A percentile compares a stretch with the other conserved stretches of the same genome.
These are phyloP conservation scores for Amphibalanus amphitrite DNA, from an alignment of 1,140 invertebrate species.

Conservation along the genomic window DNA sequence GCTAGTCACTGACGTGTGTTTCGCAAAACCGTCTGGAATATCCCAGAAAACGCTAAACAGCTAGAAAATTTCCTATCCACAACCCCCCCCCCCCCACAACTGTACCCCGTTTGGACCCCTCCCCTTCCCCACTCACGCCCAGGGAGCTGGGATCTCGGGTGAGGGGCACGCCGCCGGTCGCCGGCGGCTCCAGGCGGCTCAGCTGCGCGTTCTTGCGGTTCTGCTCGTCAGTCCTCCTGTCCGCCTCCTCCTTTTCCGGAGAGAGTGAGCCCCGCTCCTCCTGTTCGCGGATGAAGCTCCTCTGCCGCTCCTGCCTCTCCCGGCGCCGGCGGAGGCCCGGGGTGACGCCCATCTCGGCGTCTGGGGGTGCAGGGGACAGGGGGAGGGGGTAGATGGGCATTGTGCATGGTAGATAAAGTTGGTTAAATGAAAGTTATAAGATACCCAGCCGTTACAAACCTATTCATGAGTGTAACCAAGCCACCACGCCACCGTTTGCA, in stretches of 20 bases:
- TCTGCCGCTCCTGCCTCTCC: constrained; percentile 58
- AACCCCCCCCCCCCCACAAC: no score
- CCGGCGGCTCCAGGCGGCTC: neutral
- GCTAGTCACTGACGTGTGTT: no score
- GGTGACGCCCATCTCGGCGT: constrained; percentile 46
- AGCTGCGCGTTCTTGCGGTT: neutral
- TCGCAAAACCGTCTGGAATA: no score
- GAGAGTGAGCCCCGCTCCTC: constrained; percentile 23
- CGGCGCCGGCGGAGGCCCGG: constrained; percentile 49
- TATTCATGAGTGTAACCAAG: no score
- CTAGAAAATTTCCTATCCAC: no score
- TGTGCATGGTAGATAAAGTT: no score
- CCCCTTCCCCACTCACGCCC: neutral
- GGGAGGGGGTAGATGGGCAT: no score
- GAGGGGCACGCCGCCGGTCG: neutral
- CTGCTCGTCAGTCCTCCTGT: constrained; percentile 3
- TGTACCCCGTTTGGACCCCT: no score
- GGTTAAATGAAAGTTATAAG: no score
- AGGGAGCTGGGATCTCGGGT: neutral
- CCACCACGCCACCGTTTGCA: no score
- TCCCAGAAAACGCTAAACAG: no score
- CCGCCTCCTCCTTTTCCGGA: constrained; percentile 11
- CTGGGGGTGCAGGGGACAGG: constrained; percentile 17
- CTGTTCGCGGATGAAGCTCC: constrained; percentile 59
- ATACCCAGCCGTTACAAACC: no score